A percentile compares a stretch with the other conserved stretches of the same genome.
phyloP scores from a whole-genome alignment of 1,140 invertebrate genomes.

The Euura lappo region DNA sequence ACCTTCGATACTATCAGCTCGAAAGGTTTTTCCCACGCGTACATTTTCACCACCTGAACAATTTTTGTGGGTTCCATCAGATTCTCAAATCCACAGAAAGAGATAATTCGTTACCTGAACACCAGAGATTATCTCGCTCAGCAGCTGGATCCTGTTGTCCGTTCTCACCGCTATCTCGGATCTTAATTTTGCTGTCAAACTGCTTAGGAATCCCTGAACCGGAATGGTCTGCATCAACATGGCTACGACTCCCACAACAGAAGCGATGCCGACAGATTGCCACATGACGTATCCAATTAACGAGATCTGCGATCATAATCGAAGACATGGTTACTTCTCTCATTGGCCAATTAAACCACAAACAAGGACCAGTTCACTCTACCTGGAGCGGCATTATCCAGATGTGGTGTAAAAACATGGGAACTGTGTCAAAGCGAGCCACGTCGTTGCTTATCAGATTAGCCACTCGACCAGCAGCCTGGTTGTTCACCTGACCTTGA shows the following conservation, averaged over 20 bases:
- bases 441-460: slow-evolving; percentile 85
- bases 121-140: slow-evolving; percentile 79
- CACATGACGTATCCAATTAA: slow-evolving; percentile 70
- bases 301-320: slow-evolving; percentile 12
- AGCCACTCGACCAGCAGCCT: slow-evolving; percentile 81
- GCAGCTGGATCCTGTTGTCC: slow-evolving; percentile 76
- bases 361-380: background rate
- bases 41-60: slow-evolving; percentile 75
- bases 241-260: slow-evolving; percentile 72
- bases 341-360: too few relatives aligned
- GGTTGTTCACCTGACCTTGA: slow-evolving; percentile 67
- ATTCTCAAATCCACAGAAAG: too few relatives aligned
- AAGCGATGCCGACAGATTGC: slow-evolving; percentile 69
- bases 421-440: slow-evolving; percentile 64
- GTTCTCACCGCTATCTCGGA: slow-evolving; percentile 66
- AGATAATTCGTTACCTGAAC: slow-evolving; percentile 55
- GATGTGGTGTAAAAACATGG: slow-evolving; percentile 62
- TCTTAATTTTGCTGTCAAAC: slow-evolving; percentile 62
- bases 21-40: slow-evolving; percentile 78
- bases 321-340: too few relatives aligned
- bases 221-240: slow-evolving; percentile 68
- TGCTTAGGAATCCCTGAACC: slow-evolving; percentile 70
- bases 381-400: slow-evolving; percentile 56
- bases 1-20: slow-evolving; percentile 62
- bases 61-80: too few relatives aligned